Evolutionary conservation across 2,113 vertebrate genomes (phyloP).

Genomic region (human): DNA sequence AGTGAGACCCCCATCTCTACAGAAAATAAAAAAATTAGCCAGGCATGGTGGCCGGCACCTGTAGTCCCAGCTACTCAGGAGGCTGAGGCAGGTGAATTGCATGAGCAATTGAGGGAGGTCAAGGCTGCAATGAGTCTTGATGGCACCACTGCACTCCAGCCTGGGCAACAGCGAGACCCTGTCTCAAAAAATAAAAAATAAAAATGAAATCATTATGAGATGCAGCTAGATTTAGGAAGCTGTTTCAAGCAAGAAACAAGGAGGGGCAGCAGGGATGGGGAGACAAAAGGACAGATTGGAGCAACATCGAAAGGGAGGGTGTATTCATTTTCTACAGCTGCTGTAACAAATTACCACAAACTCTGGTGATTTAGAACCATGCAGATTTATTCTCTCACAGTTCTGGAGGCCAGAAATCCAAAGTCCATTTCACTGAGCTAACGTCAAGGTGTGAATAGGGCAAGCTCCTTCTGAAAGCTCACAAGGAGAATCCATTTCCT

Average conservation of each 20-base stretch:
- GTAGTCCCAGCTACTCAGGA: no score
- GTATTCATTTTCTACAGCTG: not conserved
- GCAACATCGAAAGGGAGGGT: not conserved
- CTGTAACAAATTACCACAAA: not conserved
- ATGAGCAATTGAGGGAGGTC: no score
- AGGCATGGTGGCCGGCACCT: no score
- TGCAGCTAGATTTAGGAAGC: not conserved
- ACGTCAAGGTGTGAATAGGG: not conserved
- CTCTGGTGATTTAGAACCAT: not conserved
- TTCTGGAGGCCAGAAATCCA: not conserved
- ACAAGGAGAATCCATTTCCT: not conserved
- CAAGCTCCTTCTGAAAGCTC: not conserved
- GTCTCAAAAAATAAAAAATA: no score
- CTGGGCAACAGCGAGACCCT: no score
- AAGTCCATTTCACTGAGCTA: not conserved
- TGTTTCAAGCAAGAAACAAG: not conserved
- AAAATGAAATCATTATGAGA: not conserved
- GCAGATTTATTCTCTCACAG: not conserved
- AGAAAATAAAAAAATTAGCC: no score
- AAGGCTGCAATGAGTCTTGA: no score
- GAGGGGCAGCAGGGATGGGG: not conserved
- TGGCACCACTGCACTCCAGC: no score
- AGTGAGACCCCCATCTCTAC: no score
- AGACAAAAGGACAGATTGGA: not conserved
- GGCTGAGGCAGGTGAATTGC: no score